These are phyloP conservation scores for Aporophyla lueneburgensis DNA, from an alignment of 2,888 invertebrate genomes.

Conservation along the genomic window DNA sequence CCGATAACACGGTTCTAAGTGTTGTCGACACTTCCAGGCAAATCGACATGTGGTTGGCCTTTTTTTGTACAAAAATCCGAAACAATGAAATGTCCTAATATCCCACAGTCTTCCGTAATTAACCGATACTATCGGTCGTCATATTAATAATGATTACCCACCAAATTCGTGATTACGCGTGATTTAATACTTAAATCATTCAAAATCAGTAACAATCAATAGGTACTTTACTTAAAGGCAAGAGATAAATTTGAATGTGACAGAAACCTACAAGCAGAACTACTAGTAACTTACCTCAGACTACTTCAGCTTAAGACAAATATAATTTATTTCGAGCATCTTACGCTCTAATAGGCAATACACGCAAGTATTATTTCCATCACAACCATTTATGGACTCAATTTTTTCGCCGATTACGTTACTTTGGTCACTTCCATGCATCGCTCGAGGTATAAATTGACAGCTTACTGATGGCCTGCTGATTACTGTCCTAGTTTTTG, in stretches of 20 bases:
- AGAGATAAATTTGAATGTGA: background rate
- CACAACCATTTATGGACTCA: background rate
- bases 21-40: conserved; percentile 31
- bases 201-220: background rate
- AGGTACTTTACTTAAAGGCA: background rate
- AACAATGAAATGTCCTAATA: background rate
- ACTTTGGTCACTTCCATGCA: conserved; percentile 20
- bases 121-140: background rate
- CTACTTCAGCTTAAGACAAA: background rate
- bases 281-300: background rate
- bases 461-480: conserved; percentile 30
- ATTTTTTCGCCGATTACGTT: conserved; percentile 24
- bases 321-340: background rate
- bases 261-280: background rate
- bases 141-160: background rate
- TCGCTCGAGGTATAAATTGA: conserved; percentile 24
- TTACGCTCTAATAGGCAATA: conserved; percentile 12
- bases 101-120: background rate
- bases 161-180: background rate
- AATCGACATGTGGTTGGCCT: conserved; percentile 33
- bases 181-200: background rate
- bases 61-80: background rate
- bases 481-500: conserved; percentile 44
- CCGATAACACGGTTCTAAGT: conserved; percentile 63
- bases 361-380: conserved; percentile 19